Evolutionary conservation across 2,113 vertebrate species (phyloP), one percentile per base, ranked within the genome.

Genomic region (Xiphophorus maculatus): DNA sequence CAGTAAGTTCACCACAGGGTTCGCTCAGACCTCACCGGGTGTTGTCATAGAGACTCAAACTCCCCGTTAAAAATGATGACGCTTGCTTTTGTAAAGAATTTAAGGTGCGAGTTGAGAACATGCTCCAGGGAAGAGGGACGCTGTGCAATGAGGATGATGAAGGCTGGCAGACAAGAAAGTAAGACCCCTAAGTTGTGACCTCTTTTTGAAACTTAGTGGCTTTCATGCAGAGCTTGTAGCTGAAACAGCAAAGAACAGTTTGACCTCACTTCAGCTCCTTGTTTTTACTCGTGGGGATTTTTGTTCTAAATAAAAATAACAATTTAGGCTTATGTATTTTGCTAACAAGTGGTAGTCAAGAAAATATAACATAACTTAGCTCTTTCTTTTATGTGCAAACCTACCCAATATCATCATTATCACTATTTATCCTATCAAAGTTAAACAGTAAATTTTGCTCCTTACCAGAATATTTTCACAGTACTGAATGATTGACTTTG

Each of bases 91-190:
- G 58, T 25, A 19, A 33, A 63, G 62, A 33, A 64, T 68, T 82
- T 60, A 70, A 72, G 62, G 67, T 54, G 28, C 65, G 60, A 64
- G 13, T 72, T 35, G 58, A 58, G 33, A 28, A 13, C 14, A 25
- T 54, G 30, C 74, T 84, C 27, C 19, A 15, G 58, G 62, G 66
- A 71, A n/a, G 22, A 15, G 30, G 22, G 44, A 58, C 62, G 14
- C 62, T 67, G 63, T 67, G 54, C 12, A 48, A 58, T 70, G 63
- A 73, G 61, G 58, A 63, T 66, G 67, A 78, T 87, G 68, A 77
- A 71, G 79, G 63, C 32, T 79, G 67, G 72, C 73, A 85, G 42
- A 71, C 4, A 82, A 70, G 35, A 76, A 84, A 80, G 63, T 61
- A 71, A 69, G 71, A 78, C 58, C 63, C 73, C 10, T 58, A 25